Base-by-base conservation (phyloP, 2,888 invertebrate species). In the Axea sp. region DNA sequence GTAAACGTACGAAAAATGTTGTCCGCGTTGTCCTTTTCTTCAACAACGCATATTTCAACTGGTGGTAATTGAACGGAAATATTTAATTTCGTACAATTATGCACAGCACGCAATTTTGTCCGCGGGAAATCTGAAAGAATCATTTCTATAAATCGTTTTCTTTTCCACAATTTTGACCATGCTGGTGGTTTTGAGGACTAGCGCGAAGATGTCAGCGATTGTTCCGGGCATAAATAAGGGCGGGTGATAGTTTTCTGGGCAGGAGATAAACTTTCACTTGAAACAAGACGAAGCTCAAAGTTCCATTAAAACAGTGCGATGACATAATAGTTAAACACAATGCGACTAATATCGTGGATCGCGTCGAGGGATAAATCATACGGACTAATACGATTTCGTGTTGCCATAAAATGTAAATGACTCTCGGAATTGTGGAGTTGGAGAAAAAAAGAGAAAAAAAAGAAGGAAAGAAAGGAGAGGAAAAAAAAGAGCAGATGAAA, bases 331-430 rank as follows among this genome's bases (percentile, higher is more conserved):
- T 73, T 73, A 62, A 67, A 57, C 67, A 67, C 55, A 67, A 67
- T 60, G 35, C 60, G 30, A 41, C 73, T 72, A 72, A 72, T 75
- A 72, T 59, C 57, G 75, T 68, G 55, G 35, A 57, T 51, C 55
- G 67, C 37, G 49, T 28, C 37, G 41, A 24, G 45, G 43, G 57
- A 75, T 75, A 75, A 75, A 75, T 75, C 71, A 75, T 33, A 39
- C 15, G 31, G 57, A 41, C 53, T 75, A 75, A 75, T 72, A 71
- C 67, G 71, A 75, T 69, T 72, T 68, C 47, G 67, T 67, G 68
- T 72, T 75, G 72, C 68, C 75, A 59, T 75, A 75, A 75, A 75
- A 75, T 75, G 75, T 72, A 72, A 75, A 75, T 75, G 75, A 51
- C 62, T 68, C 75, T 75, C 28, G 75, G 75, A 75, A 75, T 71